Evolutionary conservation across 2,113 vertebrate genomes (phyloP).

Genomic region (Eurypyga helias): DNA sequence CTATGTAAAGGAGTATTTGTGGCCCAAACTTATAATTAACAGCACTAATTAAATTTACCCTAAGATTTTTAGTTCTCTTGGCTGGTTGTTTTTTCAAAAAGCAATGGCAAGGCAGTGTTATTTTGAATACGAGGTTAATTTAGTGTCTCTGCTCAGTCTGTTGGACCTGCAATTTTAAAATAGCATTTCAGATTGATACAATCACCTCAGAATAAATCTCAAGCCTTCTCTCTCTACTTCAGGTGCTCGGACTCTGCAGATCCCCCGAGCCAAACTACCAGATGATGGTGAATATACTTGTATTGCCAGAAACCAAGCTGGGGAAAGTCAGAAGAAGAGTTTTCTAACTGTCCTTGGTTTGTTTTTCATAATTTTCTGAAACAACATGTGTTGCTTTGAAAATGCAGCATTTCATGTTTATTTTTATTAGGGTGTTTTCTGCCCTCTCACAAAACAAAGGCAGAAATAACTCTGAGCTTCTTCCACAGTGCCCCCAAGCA

Average conservation of each 20-base stretch:
- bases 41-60: not conserved
- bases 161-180: not conserved
- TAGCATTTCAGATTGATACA: not conserved
- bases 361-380: conserved; percentile 19
- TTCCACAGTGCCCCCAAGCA: conserved; percentile 89
- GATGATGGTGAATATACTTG: conserved; percentile 92
- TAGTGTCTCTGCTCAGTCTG: not conserved
- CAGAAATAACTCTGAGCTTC: conserved; percentile 4
- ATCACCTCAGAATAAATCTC: not conserved
- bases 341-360: conserved; percentile 90
- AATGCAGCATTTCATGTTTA: not conserved
- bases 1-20: not conserved
- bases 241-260: conserved; percentile 92
- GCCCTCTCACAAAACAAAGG: not conserved
- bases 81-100: not conserved
- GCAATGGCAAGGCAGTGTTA: not conserved
- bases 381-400: not conserved
- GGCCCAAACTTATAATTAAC: not conserved
- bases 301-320: conserved; percentile 90
- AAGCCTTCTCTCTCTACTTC: not conserved
- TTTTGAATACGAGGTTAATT: not conserved
- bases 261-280: conserved; percentile 86
- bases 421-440: not conserved
- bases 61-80: not conserved
- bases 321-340: conserved; percentile 87